Percentiles rank a stretch among this genome's conserved stretches.
phyloP scores from a whole-genome alignment of 2,888 invertebrate species.

The Caenorhabditis becei region DNA sequence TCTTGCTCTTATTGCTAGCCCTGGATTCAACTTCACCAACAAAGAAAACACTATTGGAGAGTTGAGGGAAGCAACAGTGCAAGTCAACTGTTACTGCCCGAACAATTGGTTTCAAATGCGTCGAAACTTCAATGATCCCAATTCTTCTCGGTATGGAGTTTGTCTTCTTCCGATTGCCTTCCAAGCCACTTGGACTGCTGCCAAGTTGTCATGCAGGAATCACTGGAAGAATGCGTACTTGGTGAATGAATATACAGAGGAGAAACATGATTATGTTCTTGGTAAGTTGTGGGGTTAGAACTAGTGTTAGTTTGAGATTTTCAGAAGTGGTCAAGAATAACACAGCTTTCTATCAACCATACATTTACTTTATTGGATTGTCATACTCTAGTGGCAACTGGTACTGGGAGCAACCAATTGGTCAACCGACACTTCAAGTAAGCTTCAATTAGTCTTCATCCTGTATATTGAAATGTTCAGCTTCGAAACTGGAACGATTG shows the following conservation, averaged over 20 bases:
- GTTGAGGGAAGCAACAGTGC: neutral
- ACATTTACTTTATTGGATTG: neutral
- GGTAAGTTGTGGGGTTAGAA: no score
- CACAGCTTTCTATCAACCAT: neutral
- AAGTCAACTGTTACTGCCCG: neutral
- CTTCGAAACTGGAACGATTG: neutral
- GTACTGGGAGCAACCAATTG: neutral
- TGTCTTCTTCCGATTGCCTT: neutral
- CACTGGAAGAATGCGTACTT: neutral
- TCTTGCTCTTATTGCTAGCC: neutral
- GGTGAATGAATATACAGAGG: neutral
- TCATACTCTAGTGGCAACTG: neutral
- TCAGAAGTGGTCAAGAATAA: neutral
- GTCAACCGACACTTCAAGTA: neutral
- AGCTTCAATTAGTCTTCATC: no score
- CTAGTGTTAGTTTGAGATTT: no score
- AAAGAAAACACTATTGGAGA: neutral
- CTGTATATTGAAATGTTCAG: neutral
- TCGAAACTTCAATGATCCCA: neutral
- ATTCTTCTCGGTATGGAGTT: neutral
- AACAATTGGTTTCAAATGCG: constrained; percentile 1
- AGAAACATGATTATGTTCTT: neutral
- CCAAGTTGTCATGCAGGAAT: neutral
- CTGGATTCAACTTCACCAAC: neutral
- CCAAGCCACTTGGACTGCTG: neutral